phyloP scores from a whole-genome alignment of 1,140 invertebrate genomes.

The Bombus confusus region DNA sequence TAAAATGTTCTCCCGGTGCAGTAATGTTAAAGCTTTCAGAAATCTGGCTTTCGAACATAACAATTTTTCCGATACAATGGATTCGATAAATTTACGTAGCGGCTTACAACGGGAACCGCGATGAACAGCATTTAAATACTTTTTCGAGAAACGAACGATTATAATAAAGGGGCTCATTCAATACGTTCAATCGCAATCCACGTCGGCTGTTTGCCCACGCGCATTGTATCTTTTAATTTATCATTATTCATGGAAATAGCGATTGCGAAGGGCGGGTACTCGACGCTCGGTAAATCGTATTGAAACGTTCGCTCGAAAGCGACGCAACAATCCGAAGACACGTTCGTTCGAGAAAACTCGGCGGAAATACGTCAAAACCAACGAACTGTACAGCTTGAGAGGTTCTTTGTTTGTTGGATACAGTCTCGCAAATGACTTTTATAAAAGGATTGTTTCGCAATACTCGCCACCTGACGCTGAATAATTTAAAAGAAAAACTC shows the following conservation, averaged over 20 bases:
- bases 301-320: neutral
- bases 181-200: neutral
- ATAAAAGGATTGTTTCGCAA: conserved; percentile 35
- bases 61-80: conserved; percentile 14
- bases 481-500: conserved; percentile 40
- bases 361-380: conserved; percentile 14
- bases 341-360: neutral
- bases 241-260: neutral
- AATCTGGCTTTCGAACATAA: neutral
- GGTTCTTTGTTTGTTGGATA: conserved; percentile 12
- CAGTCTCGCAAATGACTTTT: conserved; percentile 38
- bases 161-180: neutral
- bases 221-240: conserved; percentile 18
- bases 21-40: neutral
- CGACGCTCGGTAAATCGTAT: neutral
- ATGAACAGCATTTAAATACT: neutral
- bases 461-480: conserved; percentile 28
- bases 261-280: neutral
- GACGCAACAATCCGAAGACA: conserved; percentile 1
- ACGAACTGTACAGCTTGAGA: neutral
- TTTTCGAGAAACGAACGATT: neutral
- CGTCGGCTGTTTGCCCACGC: neutral
- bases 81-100: neutral
- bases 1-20: neutral
- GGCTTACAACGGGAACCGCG: neutral